phyloP scores from a whole-genome alignment of 1,140 invertebrate genomes.

The Tetramorium simillimum region DNA sequence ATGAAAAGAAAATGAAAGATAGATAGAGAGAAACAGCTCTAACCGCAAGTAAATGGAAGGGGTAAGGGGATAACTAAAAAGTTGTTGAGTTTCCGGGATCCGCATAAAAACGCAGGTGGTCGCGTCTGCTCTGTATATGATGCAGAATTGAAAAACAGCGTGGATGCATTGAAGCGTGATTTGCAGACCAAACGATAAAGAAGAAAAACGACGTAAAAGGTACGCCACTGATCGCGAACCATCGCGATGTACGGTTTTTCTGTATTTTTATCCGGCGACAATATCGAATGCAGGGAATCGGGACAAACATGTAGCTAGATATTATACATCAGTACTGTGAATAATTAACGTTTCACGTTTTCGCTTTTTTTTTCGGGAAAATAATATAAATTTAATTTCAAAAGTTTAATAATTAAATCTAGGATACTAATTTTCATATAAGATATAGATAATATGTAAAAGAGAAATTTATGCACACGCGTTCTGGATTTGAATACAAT shows the following conservation, averaged over 20 bases:
- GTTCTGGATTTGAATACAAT: background rate
- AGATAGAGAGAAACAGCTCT: background rate
- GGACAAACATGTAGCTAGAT: conserved; percentile 16
- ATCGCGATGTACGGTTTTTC: conserved; percentile 5
- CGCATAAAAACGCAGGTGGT: conserved; percentile 61
- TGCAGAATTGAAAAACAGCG: conserved; percentile 53
- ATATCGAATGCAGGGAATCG: conserved; percentile 32
- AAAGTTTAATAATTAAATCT: background rate
- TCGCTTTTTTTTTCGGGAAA: background rate
- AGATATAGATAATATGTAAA: background rate
- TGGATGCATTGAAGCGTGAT: conserved; percentile 53
- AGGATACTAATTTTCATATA: background rate
- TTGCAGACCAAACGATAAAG: conserved; percentile 56
- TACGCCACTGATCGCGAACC: conserved; percentile 32
- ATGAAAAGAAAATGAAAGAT: background rate
- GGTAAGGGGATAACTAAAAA: conserved; percentile 55
- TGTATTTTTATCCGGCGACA: conserved; percentile 45
- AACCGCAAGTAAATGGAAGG: conserved; percentile 29
- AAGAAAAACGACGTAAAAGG: conserved; percentile 49
- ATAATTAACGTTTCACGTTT: conserved; percentile 17
- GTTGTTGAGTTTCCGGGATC: conserved; percentile 56
- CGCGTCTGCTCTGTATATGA: conserved; percentile 17
- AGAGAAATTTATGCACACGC: background rate
- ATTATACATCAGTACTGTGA: background rate
- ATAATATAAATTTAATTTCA: background rate